Percentiles rank a stretch among this genome's conserved stretches.
These are phyloP conservation scores for Glaucidium brasilianum DNA, from an alignment of 2,113 vertebrate species.

Conservation along the genomic window DNA sequence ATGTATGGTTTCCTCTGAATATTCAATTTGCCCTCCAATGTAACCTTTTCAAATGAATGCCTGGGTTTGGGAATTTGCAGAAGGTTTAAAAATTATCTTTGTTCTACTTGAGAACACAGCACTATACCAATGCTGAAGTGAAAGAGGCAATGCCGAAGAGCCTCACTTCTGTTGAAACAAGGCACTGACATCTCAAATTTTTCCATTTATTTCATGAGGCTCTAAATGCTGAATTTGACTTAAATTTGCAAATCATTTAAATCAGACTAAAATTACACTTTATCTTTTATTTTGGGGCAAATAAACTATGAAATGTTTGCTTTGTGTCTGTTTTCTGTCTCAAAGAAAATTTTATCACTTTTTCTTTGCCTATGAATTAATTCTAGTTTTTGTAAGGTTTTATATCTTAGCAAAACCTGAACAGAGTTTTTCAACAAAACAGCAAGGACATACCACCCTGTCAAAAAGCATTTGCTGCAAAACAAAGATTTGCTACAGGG, in stretches of 20 bases:
- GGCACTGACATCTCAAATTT: not conserved
- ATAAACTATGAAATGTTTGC: not conserved
- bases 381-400: not conserved
- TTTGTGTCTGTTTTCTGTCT: not conserved
- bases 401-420: not conserved
- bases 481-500: not conserved
- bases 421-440: not conserved
- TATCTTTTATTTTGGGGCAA: not conserved
- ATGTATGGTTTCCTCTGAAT: not conserved
- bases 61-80: not conserved
- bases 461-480: not conserved
- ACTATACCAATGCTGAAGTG: not conserved
- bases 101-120: not conserved
- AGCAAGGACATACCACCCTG: not conserved
- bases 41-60: fast-evolving
- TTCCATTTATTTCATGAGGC: not conserved
- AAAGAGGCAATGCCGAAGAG: not conserved
- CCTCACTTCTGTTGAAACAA: not conserved
- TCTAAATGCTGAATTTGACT: not conserved
- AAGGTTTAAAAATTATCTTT: not conserved
- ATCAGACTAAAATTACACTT: not conserved
- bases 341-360: not conserved
- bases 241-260: not conserved
- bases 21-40: fast-evolving
- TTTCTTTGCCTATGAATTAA: not conserved